A percentile compares a stretch with the other conserved stretches of the same genome.
Evolutionary conservation across 2,797 vertebrate species (phyloP).

Genomic region (Astyanax mexicanus): DNA sequence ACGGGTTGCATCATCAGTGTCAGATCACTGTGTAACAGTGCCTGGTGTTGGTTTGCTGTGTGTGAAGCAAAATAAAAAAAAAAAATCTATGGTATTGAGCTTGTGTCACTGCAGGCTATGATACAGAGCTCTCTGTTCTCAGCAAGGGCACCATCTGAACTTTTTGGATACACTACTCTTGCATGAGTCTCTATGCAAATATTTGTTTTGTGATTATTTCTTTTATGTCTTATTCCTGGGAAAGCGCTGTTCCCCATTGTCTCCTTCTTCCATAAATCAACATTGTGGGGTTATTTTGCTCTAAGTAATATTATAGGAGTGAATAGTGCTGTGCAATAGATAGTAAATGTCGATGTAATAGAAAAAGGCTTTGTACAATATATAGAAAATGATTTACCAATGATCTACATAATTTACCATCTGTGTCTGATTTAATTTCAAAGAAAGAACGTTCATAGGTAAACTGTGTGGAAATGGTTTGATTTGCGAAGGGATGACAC

Average conservation of each 20-base stretch:
- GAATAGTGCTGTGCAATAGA: no score
- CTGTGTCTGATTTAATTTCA: no score
- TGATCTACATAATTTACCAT: no score
- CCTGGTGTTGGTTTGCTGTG: conserved; percentile 37
- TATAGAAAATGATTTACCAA: no score
- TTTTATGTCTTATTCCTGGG: not conserved
- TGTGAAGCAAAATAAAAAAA: conserved; percentile 7
- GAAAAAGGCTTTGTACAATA: no score
- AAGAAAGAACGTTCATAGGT: no score
- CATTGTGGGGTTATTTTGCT: not conserved
- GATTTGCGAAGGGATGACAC: no score
- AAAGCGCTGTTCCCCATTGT: not conserved
- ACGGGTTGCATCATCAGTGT: conserved; percentile 41
- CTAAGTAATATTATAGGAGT: not conserved
- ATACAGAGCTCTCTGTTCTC: conserved; percentile 33
- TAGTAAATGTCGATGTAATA: no score
- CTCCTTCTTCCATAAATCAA: not conserved
- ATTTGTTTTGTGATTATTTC: not conserved
- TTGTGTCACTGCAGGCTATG: conserved; percentile 26
- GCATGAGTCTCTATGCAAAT: not conserved
- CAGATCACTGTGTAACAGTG: conserved; percentile 40
- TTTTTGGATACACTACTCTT: not conserved
- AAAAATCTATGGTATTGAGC: conserved; percentile 54
- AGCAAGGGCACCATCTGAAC: conserved; percentile 18
- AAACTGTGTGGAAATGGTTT: no score